A percentile compares a stretch with the other conserved stretches of the same genome.
phyloP scores from a whole-genome alignment of 2,797 vertebrate species.

The Ispidina picta region DNA sequence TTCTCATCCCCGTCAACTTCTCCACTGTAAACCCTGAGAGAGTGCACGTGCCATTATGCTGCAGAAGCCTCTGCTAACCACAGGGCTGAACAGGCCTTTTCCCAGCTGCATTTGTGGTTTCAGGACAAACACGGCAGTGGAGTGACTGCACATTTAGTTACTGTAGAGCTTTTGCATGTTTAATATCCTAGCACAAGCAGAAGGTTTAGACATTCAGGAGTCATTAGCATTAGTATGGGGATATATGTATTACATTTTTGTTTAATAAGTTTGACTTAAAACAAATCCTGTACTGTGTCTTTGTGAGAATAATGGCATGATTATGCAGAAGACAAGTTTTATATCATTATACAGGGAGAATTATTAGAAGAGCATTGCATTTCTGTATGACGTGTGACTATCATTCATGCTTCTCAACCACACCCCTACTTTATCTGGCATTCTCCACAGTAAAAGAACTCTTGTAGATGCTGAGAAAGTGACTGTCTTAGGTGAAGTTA shows the following conservation, averaged over 20 bases:
- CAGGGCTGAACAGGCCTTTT: background rate
- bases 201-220: background rate
- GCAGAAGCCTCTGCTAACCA: background rate
- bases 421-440: background rate
- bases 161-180: background rate
- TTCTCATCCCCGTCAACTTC: background rate
- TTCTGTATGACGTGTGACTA: accelerated
- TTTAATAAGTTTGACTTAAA: background rate
- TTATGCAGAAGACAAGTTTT: background rate
- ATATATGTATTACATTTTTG: background rate
- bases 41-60: accelerated
- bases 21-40: background rate
- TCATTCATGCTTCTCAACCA: background rate
- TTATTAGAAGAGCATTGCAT: background rate
- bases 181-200: background rate
- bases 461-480: background rate
- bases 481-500: background rate
- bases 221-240: background rate
- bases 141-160: background rate
- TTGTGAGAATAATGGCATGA: background rate
- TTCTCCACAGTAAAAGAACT: background rate
- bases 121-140: background rate
- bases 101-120: background rate
- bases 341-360: background rate
- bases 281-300: background rate